Conservation (phyloP, 2,888 invertebrate genomes). For the Xanthostigma xanthostigma region DNA sequence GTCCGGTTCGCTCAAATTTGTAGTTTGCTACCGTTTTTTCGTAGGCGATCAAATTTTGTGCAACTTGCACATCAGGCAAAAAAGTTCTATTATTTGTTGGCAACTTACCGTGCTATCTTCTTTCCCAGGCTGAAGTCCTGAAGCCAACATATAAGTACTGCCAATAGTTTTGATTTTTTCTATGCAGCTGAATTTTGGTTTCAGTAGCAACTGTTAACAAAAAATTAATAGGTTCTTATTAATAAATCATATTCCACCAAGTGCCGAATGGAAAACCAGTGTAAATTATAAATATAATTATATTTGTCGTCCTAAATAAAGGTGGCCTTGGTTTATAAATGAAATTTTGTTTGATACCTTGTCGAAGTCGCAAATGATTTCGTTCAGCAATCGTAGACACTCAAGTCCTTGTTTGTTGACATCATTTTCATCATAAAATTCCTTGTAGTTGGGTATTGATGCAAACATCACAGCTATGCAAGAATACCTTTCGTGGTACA, state of each 20-base stretch:
- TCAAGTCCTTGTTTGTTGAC: conserved; percentile 92
- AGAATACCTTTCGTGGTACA: conserved; percentile 88
- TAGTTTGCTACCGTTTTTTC: too few species aligned
- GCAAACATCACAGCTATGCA: conserved; percentile 97
- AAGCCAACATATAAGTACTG: conserved; percentile 96
- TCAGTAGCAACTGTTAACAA: conserved; percentile 56
- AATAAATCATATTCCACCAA: too few species aligned
- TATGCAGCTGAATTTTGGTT: conserved; percentile 88
- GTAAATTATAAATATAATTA: too few species aligned
- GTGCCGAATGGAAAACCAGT: too few species aligned
- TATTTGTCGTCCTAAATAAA: too few species aligned
- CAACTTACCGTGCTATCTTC: conserved; percentile 36
- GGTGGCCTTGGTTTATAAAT: too few species aligned
- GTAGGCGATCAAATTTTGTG: too few species aligned
- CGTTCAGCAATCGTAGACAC: conserved; percentile 83
- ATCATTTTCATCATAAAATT: conserved; percentile 94
- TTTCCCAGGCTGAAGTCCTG: conserved; percentile 78
- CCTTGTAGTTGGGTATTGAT: conserved; percentile 94
- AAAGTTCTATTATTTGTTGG: background rate
- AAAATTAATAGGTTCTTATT: conserved; percentile 10
- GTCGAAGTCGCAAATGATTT: conserved; percentile 97
- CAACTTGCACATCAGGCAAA: too few species aligned
- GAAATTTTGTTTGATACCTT: conserved; percentile 41
- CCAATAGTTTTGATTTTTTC: conserved; percentile 99
- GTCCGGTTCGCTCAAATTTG: too few species aligned